Evolutionary conservation across 2,113 vertebrate species (phyloP).

Genomic region (Gymnorhina tibicen): DNA sequence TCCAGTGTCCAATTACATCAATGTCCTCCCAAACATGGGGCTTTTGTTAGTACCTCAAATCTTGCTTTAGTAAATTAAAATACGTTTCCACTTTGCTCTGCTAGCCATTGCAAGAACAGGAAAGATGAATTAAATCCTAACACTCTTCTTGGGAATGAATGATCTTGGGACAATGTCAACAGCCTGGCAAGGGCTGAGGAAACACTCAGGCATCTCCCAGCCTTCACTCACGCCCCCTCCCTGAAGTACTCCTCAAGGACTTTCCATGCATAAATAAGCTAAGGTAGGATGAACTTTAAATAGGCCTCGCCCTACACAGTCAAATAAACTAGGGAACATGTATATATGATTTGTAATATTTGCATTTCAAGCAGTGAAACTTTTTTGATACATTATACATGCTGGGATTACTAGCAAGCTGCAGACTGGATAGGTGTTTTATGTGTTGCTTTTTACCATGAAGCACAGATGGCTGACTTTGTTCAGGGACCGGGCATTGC

Average conservation of each 20-base stretch:
- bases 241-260: neutral
- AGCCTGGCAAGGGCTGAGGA: neutral
- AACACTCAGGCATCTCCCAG: neutral
- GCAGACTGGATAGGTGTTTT: neutral
- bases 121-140: neutral
- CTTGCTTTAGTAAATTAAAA: neutral
- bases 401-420: neutral
- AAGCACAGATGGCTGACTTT: neutral
- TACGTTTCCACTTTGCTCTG: neutral
- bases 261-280: neutral
- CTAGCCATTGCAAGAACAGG: neutral
- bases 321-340: neutral
- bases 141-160: neutral
- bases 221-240: rapidly evolving
- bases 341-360: neutral
- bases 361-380: conserved; percentile 7
- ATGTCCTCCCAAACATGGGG: neutral
- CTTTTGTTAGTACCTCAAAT: neutral
- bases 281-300: neutral
- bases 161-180: neutral
- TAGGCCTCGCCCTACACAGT: neutral
- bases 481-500: neutral
- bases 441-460: neutral
- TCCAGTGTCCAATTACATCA: neutral
- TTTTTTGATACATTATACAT: neutral